Base-by-base conservation (phyloP, 2,113 vertebrate genomes). In the Neotragus pygmaeus region DNA sequence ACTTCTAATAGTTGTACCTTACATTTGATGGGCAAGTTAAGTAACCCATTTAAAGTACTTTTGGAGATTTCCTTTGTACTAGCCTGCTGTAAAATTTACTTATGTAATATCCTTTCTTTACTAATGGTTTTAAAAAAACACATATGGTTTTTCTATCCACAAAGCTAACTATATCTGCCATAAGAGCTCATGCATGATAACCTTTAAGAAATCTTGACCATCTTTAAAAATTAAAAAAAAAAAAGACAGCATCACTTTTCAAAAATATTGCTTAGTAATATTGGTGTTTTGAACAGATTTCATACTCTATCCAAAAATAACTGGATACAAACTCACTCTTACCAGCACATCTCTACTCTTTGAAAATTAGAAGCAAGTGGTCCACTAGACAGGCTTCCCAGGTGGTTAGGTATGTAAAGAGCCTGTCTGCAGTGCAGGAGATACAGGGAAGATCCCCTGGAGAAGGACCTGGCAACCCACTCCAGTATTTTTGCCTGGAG, bases 31-130 rank as follows among this genome's bases (percentile, higher is more conserved):
- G 88, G 23, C 16, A 97, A 81, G 43, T 81, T 94, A 89, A 96
- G 94, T 16, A 91, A 49, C 15, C 33, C 28, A 51, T 92, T 96
- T 80, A 91, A 70, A 30, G 51, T 90, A 45, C 5, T 93, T 96
- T 91, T 85, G 39, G 62, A 96, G 58, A 3, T 30, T 9, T 39
- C 57, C 6, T 95, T 81, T 92, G 19, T 64, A 86, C 13, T 53
- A 92, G 36, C 39, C 36, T 75, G 77, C n/a, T 91, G 7, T 88
- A 96, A 96, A 70, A 93, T 91, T 57, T 94, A 84, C n/a, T 91
- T 43, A 84, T 91, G 94, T 96, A 93, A 83, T 95, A 70, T 90
- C 55, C 94, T 60, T 97, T 98, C 73, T 64, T 73, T 91, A 33
- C 39, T 33, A 93, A 95, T 87, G 7, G 8, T 88, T 90, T 33